Evolutionary conservation across 2,888 invertebrate species (phyloP), one percentile per base, ranked within the genome.

Genomic region (Mimachlamys varia): DNA sequence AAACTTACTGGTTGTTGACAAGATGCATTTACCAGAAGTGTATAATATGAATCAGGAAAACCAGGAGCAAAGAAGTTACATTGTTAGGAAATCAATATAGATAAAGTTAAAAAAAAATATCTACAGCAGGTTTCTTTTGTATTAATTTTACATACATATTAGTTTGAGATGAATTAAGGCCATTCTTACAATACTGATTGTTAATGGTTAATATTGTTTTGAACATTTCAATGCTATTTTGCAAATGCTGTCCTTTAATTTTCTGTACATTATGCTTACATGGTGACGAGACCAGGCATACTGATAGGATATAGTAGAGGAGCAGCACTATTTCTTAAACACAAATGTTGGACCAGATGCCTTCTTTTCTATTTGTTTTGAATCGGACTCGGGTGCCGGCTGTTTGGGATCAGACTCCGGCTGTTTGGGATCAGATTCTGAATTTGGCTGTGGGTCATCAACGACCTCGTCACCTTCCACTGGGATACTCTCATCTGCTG

Each of bases 401-500:
- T 76, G 10, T 13, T 19, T 44, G n/a, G n/a, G 27, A 76, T 76
- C 62, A 5, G 62, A 76, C 27, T 76, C 62, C 27, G 13, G n/a
- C 13, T 5, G 62, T 27, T 76, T 76, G 19, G 27, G 58, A 7
- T 58, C 58, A 58, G 58, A 76, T 33, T 76, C 76, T 76, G 62
- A 62, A 0, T 62, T 62, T 62, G 76, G 76, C 76, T 33, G 76
- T 88, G 12, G 49, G 22, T 89, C 87, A 53, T 53, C 53, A 53
- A 53, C 53, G 15, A 53, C 53, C n/a, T 90, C 90, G 22, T 76
- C 55, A 19, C 89, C 88, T 3, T 90, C 89, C 5, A 90, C 90
- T 5, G 44, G 19, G 88, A 91, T 88, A 50, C 49, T 76, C 87
- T 90, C 90, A 76, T 92, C 92, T n/a, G 90, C 89, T 0, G 76